Percentiles rank a stretch among this genome's conserved stretches.
Conservation (phyloP, 2,113 vertebrate genomes). For the Stigmatopora argus region DNA sequence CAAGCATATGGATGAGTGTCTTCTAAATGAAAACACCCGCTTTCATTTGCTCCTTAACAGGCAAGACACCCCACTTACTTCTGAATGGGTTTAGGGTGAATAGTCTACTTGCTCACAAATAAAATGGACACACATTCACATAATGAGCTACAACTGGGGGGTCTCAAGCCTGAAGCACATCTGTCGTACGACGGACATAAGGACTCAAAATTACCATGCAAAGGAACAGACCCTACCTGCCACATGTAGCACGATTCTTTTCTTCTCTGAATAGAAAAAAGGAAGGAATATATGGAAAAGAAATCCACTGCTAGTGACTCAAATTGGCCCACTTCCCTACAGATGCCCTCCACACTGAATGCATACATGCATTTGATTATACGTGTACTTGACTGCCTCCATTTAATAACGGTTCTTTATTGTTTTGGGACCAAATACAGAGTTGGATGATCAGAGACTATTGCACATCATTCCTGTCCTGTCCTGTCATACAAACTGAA, state of each 20-base stretch:
- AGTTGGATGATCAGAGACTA: neutral
- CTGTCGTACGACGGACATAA: constrained; percentile 52
- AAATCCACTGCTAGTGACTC: constrained; percentile 20
- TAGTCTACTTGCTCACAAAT: constrained; percentile 8
- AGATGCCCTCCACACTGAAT: constrained; percentile 31
- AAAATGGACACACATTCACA: constrained; percentile 22
- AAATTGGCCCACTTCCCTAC: constrained; percentile 58
- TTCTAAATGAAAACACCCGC: constrained; percentile 52
- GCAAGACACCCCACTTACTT: constrained; percentile 50
- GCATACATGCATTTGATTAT: neutral
- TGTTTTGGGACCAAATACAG: neutral
- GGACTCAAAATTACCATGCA: constrained; percentile 37
- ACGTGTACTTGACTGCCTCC: neutral
- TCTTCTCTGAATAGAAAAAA: constrained; percentile 12
- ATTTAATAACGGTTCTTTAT: neutral
- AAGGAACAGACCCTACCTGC: constrained; percentile 10
- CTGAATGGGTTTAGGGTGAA: constrained; percentile 40
- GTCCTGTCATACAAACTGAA: neutral
- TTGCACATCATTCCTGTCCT: neutral
- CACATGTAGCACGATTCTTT: constrained; percentile 21
- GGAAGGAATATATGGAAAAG: constrained; percentile 17
- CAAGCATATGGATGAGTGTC: constrained; percentile 37
- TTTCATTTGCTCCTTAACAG: constrained; percentile 54
- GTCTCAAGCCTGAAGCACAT: constrained; percentile 59
- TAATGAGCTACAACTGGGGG: constrained; percentile 47